These are phyloP conservation scores for Onychostruthus taczanowskii DNA, from an alignment of 2,113 vertebrate species.

Conservation along the genomic window DNA sequence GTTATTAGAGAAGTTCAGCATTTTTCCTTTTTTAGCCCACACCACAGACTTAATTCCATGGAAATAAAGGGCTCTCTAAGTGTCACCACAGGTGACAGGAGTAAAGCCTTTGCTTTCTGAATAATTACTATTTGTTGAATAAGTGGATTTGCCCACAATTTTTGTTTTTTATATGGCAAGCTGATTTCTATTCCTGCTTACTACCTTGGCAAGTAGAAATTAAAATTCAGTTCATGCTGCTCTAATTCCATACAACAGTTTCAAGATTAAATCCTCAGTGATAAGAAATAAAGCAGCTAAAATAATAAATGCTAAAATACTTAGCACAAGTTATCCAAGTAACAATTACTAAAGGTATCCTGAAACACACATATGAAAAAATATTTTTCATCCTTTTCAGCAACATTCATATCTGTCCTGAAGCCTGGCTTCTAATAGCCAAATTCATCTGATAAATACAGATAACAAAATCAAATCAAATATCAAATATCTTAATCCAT, in stretches of 20 bases:
- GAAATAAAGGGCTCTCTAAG: neutral
- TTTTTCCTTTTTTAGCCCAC: neutral
- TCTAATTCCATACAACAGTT: neutral
- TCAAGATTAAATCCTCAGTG: neutral
- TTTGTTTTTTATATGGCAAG: slow-evolving; percentile 6
- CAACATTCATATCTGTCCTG: neutral
- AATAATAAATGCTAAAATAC: too few relatives aligned
- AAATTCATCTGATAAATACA: neutral
- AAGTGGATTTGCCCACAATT: neutral
- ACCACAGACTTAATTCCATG: neutral
- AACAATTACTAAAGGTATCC: neutral
- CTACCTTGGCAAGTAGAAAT: neutral
- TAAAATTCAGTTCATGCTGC: neutral
- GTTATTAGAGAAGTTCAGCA: neutral
- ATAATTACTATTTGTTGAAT: neutral
- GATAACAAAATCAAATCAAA: neutral
- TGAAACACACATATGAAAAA: neutral
- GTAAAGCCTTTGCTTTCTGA: neutral
- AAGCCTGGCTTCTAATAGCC: neutral
- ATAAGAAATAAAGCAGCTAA: neutral
- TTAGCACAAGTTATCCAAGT: neutral
- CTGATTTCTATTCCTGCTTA: neutral
- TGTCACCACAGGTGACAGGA: neutral
- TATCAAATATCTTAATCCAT: neutral
- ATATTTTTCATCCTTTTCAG: neutral